Percentiles rank a stretch among this genome's conserved stretches.
Conservation (phyloP, 2,113 vertebrate species). For the Podiceps cristatus region DNA sequence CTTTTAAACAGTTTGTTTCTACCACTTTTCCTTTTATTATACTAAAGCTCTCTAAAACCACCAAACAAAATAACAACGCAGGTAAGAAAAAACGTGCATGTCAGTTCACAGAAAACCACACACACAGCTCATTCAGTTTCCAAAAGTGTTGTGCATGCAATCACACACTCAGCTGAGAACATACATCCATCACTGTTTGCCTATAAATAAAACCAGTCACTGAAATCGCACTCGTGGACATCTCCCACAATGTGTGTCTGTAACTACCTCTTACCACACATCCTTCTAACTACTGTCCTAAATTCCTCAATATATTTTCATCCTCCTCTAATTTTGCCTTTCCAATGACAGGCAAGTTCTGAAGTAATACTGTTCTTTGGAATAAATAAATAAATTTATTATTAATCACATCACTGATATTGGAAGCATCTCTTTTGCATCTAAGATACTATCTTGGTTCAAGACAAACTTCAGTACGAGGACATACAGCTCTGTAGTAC, state of each 20-base stretch:
- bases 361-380: not conserved
- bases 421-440: not conserved
- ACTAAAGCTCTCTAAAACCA: not conserved
- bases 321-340: not conserved
- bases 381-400: not conserved
- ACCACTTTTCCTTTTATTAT: not conserved
- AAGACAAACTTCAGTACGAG: not conserved
- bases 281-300: not conserved
- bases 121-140: not conserved
- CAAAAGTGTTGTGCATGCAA: not conserved
- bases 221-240: not conserved
- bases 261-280: not conserved
- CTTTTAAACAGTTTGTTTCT: not conserved
- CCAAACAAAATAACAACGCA: not conserved
- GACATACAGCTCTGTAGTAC: not conserved
- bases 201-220: not conserved
- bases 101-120: not conserved
- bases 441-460: not conserved
- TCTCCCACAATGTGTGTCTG: not conserved
- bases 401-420: no score
- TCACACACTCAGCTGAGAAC: not conserved
- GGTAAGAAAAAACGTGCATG: rapidly evolving
- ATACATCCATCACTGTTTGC: not conserved
- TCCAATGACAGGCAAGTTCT: not conserved
- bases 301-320: not conserved